Percentiles rank a stretch among this genome's conserved stretches.
Evolutionary conservation across 2,113 vertebrate species (phyloP).

Genomic region (Caranx melampygus): DNA sequence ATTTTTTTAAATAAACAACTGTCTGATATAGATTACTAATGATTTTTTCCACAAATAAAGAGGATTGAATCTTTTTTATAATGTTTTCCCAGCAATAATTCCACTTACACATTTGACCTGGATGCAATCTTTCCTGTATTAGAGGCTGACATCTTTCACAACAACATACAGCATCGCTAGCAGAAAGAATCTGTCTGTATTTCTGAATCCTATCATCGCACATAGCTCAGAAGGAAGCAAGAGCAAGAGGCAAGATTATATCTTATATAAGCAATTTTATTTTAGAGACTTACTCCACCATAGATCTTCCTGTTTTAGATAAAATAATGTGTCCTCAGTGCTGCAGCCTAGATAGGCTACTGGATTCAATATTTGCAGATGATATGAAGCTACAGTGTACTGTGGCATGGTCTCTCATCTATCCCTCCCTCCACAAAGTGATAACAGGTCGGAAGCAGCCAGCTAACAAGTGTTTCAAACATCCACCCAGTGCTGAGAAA

Average conservation of each 20-base stretch:
- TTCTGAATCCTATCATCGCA: conserved; percentile 20
- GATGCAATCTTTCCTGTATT: not conserved
- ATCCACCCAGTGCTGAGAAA: conserved; percentile 51
- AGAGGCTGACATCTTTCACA: conserved; percentile 12
- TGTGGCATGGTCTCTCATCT: conserved; percentile 19
- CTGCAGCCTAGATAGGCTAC: not conserved
- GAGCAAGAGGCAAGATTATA: conserved; percentile 3
- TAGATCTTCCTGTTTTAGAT: conserved; percentile 23
- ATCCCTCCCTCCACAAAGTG: conserved; percentile 26
- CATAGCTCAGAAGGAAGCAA: conserved; percentile 17
- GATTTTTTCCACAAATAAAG: not conserved
- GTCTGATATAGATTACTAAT: conserved; percentile 1
- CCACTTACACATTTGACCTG: not conserved
- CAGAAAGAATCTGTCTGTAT: not conserved
- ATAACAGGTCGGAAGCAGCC: conserved; percentile 64
- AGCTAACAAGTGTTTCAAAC: conserved; percentile 70
- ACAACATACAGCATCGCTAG: conserved; percentile 9
- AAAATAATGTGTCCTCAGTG: not conserved
- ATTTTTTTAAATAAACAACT: not conserved
- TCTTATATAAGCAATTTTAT: conserved; percentile 25
- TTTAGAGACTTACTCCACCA: conserved; percentile 16
- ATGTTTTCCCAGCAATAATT: not conserved
- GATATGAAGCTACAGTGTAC: conserved; percentile 2
- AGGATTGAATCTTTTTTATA: not conserved
- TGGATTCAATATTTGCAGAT: not conserved